Evolutionary conservation across 2,113 vertebrate species (phyloP).

Genomic region (Leucosticte australis): DNA sequence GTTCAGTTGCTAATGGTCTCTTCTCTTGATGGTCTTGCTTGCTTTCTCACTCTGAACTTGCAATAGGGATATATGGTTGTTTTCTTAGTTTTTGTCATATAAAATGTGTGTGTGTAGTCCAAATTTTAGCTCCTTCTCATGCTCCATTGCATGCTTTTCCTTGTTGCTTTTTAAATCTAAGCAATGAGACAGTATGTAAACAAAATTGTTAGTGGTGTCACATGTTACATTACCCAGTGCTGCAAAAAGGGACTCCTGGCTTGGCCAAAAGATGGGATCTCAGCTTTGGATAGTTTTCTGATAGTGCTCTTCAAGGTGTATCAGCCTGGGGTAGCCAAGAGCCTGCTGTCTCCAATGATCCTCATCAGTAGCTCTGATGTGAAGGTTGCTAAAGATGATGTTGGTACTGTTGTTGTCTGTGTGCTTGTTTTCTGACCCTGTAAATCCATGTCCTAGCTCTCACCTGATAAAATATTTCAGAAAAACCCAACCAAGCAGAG

Average conservation of each 20-base stretch:
- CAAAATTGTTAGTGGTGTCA: neutral
- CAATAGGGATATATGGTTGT: neutral
- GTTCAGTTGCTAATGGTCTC: neutral
- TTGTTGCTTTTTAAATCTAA: neutral
- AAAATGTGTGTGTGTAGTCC: neutral
- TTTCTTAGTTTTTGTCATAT: neutral
- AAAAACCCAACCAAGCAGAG: neutral
- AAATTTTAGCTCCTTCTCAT: neutral
- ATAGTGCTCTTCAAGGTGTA: neutral
- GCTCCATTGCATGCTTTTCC: neutral
- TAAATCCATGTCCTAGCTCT: neutral
- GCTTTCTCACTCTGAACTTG: neutral
- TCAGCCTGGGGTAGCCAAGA: neutral
- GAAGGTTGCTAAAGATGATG: neutral
- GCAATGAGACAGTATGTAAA: neutral
- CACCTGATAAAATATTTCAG: neutral
- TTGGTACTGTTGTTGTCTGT: neutral
- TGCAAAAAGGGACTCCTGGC: accelerated
- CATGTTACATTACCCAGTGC: neutral
- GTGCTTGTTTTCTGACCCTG: neutral
- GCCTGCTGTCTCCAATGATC: neutral
- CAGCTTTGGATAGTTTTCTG: neutral
- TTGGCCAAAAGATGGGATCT: neutral
- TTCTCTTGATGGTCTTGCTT: neutral
- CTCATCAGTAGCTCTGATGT: neutral